Evolutionary conservation across 2,113 vertebrate genomes (phyloP).

Genomic region (Odontesthes bonariensis): DNA sequence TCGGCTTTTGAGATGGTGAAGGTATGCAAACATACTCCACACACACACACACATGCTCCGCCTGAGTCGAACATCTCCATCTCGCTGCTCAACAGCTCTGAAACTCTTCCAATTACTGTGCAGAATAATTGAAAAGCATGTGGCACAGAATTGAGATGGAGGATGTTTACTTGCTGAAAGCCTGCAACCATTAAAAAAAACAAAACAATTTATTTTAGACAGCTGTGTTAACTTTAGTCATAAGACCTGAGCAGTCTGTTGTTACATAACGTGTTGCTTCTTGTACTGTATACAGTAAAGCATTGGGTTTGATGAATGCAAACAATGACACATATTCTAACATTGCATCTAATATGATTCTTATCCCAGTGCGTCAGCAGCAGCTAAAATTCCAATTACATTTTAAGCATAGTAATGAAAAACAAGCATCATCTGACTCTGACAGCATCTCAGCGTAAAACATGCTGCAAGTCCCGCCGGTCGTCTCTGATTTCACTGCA

Average conservation of each 20-base stretch:
- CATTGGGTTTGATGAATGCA: background rate
- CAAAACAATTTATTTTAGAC: constrained; percentile 19
- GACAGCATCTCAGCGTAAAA: constrained; percentile 34
- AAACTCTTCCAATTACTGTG: constrained; percentile 13
- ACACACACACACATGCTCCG: background rate
- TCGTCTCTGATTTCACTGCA: constrained; percentile 45
- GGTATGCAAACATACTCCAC: constrained; percentile 24
- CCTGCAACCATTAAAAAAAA: constrained; percentile 12
- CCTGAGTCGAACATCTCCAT: constrained; percentile 23
- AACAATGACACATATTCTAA: background rate
- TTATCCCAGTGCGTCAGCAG: background rate
- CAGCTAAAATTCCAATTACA: background rate
- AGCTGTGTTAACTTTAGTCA: constrained; percentile 1
- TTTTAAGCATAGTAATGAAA: background rate
- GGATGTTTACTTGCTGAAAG: constrained; percentile 42
- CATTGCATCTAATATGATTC: too few species aligned
- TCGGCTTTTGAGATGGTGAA: constrained; percentile 50
- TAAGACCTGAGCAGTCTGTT: background rate
- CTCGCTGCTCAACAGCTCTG: constrained; percentile 32
- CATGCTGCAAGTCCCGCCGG: background rate
- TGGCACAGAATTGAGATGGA: constrained; percentile 33
- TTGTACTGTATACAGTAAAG: background rate
- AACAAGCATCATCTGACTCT: constrained; percentile 1
- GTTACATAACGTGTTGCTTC: background rate
- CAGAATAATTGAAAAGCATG: constrained; percentile 11